Evolutionary conservation across 2,797 vertebrate genomes (phyloP).

Genomic region (Hapalemur alaotrensis): DNA sequence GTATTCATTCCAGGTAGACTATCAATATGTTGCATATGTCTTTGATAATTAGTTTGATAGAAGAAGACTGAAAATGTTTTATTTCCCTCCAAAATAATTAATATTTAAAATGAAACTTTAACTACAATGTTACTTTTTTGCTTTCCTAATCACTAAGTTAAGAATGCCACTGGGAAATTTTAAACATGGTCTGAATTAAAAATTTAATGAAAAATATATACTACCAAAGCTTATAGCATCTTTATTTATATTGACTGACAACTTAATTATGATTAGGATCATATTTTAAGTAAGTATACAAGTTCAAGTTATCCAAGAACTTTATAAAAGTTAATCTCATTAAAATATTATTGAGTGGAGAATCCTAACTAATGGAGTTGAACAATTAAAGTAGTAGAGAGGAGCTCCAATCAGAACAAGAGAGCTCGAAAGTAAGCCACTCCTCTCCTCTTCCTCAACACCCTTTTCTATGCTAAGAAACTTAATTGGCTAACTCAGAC

Average conservation of each 20-base stretch:
- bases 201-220: not conserved
- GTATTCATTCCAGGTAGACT: not conserved
- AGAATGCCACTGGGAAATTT: conserved; percentile 27
- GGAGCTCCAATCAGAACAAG: not conserved
- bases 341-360: not conserved
- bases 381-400: not conserved
- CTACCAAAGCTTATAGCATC: not conserved
- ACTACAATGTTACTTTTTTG: not conserved
- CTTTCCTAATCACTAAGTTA: not conserved
- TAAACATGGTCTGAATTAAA: conserved; percentile 21
- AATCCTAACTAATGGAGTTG: not conserved
- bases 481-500: not conserved
- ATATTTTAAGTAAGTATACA: not conserved
- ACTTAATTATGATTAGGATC: not conserved
- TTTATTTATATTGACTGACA: not conserved
- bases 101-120: conserved; percentile 33
- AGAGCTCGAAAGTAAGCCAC: not conserved
- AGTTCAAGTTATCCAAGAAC: not conserved
- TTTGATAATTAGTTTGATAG: not conserved
- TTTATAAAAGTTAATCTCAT: not conserved
- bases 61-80: not conserved
- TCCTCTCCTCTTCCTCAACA: not conserved
- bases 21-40: not conserved
- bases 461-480: not conserved
- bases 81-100: conserved; percentile 18